Percentiles rank a stretch among this genome's conserved stretches.
These are phyloP conservation scores for Actenoides lindsayi DNA, from an alignment of 2,113 vertebrate genomes.

Conservation along the genomic window DNA sequence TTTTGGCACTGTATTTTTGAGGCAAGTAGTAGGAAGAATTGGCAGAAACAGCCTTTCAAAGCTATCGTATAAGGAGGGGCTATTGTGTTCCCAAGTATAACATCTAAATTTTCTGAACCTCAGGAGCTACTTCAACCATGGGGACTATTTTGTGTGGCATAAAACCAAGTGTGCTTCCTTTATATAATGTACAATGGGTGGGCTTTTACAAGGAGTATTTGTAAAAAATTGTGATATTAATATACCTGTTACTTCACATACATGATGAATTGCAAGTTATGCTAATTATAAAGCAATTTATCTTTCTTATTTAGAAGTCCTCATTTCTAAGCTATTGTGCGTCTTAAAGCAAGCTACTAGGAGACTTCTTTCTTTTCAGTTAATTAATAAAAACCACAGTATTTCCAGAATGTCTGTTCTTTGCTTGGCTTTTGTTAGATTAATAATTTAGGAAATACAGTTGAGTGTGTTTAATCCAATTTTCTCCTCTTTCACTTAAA, in stretches of 20 bases:
- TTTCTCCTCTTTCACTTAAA: background rate
- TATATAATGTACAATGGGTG: background rate
- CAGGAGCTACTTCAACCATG: background rate
- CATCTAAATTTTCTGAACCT: background rate
- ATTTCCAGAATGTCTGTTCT: slow-evolving; percentile 23
- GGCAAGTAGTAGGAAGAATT: background rate
- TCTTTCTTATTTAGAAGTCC: slow-evolving; percentile 32
- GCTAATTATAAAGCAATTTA: slow-evolving; percentile 55
- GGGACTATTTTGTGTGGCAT: background rate
- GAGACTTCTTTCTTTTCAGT: slow-evolving; percentile 16
- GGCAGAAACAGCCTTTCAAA: background rate
- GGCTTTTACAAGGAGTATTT: background rate
- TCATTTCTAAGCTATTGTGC: slow-evolving; percentile 9
- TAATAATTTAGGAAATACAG: slow-evolving; percentile 58
- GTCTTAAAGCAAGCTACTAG: slow-evolving; percentile 17
- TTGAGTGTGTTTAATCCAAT: background rate
- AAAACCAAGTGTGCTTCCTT: background rate
- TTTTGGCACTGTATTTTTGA: background rate
- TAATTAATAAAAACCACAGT: slow-evolving; percentile 31
- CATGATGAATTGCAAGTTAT: slow-evolving; percentile 29
- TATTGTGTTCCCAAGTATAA: background rate
- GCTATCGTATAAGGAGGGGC: background rate
- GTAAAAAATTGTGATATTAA: background rate
- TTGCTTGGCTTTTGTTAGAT: slow-evolving; percentile 20
- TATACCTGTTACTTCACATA: background rate